Evolutionary conservation across 2,797 vertebrate species (phyloP), one percentile per base, ranked within the genome.

Genomic region (Loriculus beryllinus): DNA sequence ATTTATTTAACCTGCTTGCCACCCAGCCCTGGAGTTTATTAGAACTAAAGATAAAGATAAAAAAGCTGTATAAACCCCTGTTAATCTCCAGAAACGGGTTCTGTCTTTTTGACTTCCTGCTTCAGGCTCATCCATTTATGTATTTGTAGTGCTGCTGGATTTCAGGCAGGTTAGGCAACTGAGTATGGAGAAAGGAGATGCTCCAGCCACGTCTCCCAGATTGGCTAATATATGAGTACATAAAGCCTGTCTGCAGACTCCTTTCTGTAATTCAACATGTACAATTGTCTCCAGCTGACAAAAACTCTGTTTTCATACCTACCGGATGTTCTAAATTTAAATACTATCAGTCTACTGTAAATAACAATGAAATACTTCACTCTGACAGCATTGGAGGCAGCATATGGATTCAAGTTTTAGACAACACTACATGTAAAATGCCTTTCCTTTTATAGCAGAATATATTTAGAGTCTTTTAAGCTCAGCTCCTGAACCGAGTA

Each of bases 381-480:
- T 81, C 28, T 90, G 94, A 82, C 93, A 90, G 91, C 56, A 52
- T 64, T 20, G 16, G 79, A 93, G 86, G 93, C 92, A 93, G 86
- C 71, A 86, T 76, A 88, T 70, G 92, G 96, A 91, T 91, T 63
- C 49, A 51, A 93, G 93, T 95, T 97, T 93, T 93, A 96, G 96
- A 68, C 88, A 87, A 72, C 85, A 31, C 87, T 82, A 7, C n/a
- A 42, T 67, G 96, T 95, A 93, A 96, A 94, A 96, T 90, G 88
- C 45, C 77, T 96, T 97, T 96, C 95, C 86, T 96, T 97, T 96
- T 88, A 93, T 79, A 97, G 92, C 94, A 67, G 85, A 60, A 69
- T 96, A 97, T 97, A 97, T 97, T 97, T 96, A 97, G 96, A 91
- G 67, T 65, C 93, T 96, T 86, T 70, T 4, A 89, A 94, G 79